phyloP scores from a whole-genome alignment of 2,888 invertebrate genomes.

The Sarcophaga caerulescens region DNA sequence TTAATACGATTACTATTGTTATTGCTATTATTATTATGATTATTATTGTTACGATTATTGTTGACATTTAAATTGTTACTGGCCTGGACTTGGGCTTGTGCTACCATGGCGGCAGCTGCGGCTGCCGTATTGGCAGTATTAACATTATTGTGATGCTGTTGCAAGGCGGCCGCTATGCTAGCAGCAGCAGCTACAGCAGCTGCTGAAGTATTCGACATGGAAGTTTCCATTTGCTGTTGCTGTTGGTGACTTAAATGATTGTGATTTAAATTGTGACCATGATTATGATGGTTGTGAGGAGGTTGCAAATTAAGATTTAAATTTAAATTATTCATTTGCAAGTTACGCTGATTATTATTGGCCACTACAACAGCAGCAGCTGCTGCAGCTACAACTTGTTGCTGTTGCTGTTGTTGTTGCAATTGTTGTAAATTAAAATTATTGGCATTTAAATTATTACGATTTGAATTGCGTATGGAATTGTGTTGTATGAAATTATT shows the following conservation, averaged over 20 bases:
- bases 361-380: slow-evolving; percentile 77
- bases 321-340: slow-evolving; percentile 79
- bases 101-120: slow-evolving; percentile 82
- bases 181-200: slow-evolving; percentile 83
- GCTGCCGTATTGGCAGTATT: slow-evolving; percentile 83
- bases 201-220: slow-evolving; percentile 79
- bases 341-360: slow-evolving; percentile 73
- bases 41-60: slow-evolving; percentile 67
- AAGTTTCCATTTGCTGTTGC: slow-evolving; percentile 70
- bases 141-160: slow-evolving; percentile 66
- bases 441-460: slow-evolving; percentile 76
- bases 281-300: slow-evolving; percentile 73
- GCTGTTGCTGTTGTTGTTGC: slow-evolving; percentile 74
- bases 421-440: slow-evolving; percentile 76
- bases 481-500: slow-evolving; percentile 78
- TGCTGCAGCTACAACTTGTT: slow-evolving; percentile 76
- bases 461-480: slow-evolving; percentile 79
- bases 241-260: slow-evolving; percentile 69
- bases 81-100: slow-evolving; percentile 77
- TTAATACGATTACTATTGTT: slow-evolving; percentile 69
- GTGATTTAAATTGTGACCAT: slow-evolving; percentile 79
- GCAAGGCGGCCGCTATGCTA: slow-evolving; percentile 80
- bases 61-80: slow-evolving; percentile 71
- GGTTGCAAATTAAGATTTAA: slow-evolving; percentile 74
- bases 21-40: slow-evolving; percentile 66